These are phyloP conservation scores for Myripristis jacobus DNA, from an alignment of 2,797 vertebrate genomes.

Conservation along the genomic window DNA sequence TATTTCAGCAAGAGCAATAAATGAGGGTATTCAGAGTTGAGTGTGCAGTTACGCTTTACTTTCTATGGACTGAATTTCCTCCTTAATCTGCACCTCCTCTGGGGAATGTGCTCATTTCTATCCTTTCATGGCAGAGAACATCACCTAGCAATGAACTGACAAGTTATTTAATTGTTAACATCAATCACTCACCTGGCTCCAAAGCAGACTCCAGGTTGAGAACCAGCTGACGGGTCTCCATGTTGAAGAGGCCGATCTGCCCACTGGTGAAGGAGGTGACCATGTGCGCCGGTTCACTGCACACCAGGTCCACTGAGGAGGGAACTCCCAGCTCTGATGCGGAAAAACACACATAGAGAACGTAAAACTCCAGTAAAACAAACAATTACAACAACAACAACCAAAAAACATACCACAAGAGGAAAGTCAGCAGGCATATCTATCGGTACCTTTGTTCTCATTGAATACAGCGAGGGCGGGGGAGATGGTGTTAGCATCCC, in stretches of 20 bases:
- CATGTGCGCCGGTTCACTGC: slow-evolving; percentile 96
- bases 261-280: slow-evolving; percentile 95
- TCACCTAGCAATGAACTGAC: background rate
- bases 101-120: too few species aligned
- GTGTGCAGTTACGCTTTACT: too few species aligned
- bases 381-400: background rate
- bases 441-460: slow-evolving; percentile 89
- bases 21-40: too few species aligned
- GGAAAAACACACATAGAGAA: background rate
- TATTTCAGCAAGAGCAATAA: too few species aligned
- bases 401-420: background rate
- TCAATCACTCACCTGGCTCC: slow-evolving; percentile 82
- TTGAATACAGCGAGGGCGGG: slow-evolving; percentile 93
- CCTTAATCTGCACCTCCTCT: too few species aligned
- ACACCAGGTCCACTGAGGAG: slow-evolving; percentile 95
- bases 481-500: slow-evolving; percentile 90
- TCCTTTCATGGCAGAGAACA: too few species aligned
- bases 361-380: background rate
- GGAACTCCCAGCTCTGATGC: slow-evolving; percentile 91
- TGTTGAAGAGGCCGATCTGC: slow-evolving; percentile 94
- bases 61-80: too few species aligned
- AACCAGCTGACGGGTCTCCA: slow-evolving; percentile 94
- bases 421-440: background rate
- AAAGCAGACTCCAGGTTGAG: slow-evolving; percentile 90
- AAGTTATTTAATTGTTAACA: background rate